Evolutionary conservation across 2,888 invertebrate species (phyloP).

Genomic region (Ypsolopha sequella): DNA sequence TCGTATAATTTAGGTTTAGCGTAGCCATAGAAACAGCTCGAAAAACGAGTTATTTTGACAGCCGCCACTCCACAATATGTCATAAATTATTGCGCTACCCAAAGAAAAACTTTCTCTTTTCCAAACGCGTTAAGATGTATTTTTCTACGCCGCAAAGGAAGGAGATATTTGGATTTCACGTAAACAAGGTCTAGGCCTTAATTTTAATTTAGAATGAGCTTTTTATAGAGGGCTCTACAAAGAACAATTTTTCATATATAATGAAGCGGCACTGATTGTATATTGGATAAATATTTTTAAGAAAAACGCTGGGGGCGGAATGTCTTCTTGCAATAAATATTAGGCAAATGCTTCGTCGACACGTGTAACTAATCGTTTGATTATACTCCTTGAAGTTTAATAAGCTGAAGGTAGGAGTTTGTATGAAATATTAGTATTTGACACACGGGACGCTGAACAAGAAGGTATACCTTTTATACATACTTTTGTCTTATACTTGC

Average conservation of each 20-base stretch:
- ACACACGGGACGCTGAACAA: no score
- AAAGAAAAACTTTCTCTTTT: constrained; percentile 20
- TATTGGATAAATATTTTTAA: constrained; percentile 61
- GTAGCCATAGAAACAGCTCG: constrained; percentile 54
- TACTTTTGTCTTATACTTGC: no score
- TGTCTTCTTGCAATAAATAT: constrained; percentile 47
- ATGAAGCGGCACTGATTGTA: constrained; percentile 66
- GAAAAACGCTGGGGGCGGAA: constrained; percentile 48
- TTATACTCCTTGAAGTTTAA: constrained; percentile 21
- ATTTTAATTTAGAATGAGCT: constrained; percentile 69
- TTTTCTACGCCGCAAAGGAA: constrained; percentile 13
- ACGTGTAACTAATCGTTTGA: constrained; percentile 59
- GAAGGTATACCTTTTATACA: no score
- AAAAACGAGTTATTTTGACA: constrained; percentile 67
- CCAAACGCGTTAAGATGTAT: constrained; percentile 17
- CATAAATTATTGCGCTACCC: constrained; percentile 28
- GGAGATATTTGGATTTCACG: neutral
- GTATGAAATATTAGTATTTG: no score
- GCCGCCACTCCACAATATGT: constrained; percentile 28
- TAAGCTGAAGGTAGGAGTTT: no score
- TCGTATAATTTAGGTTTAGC: constrained; percentile 50
- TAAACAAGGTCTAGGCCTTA: constrained; percentile 46
- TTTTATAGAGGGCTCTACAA: constrained; percentile 62
- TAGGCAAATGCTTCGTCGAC: constrained; percentile 41
- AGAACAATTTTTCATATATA: constrained; percentile 67